These are phyloP conservation scores for Pomacea maculata DNA, from an alignment of 1,140 invertebrate genomes.

Conservation along the genomic window DNA sequence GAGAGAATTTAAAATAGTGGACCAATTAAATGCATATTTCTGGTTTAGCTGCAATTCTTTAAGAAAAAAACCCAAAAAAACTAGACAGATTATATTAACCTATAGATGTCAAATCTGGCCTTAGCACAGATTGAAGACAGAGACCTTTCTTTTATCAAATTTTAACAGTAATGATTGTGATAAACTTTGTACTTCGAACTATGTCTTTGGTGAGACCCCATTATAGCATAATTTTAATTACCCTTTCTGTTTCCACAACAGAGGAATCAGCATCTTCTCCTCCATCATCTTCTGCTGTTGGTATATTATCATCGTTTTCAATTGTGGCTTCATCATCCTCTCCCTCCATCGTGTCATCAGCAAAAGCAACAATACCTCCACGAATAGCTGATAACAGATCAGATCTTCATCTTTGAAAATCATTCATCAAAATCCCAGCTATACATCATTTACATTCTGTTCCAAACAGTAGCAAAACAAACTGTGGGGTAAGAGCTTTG, in stretches of 20 bases:
- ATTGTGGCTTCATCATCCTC: conserved; percentile 58
- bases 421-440: no score
- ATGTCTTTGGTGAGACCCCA: neutral
- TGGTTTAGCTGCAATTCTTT: no score
- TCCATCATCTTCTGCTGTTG: conserved; percentile 31
- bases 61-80: neutral
- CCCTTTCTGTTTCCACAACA: conserved; percentile 47
- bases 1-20: no score
- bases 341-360: conserved; percentile 51
- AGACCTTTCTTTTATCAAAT: neutral
- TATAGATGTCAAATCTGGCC: neutral
- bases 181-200: neutral
- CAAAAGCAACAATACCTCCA: conserved; percentile 31
- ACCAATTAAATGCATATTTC: no score
- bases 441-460: no score
- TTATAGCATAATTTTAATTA: neutral
- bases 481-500: no score
- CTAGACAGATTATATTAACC: neutral
- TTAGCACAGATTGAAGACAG: neutral
- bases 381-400: neutral
- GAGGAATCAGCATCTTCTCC: conserved; percentile 36
- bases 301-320: conserved; percentile 46
- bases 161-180: neutral
- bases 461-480: no score
- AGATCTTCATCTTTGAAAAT: neutral